Evolutionary conservation across 2,113 vertebrate genomes (phyloP), one percentile per base, ranked within the genome.

Genomic region (Melanotaenia duboulayi): DNA sequence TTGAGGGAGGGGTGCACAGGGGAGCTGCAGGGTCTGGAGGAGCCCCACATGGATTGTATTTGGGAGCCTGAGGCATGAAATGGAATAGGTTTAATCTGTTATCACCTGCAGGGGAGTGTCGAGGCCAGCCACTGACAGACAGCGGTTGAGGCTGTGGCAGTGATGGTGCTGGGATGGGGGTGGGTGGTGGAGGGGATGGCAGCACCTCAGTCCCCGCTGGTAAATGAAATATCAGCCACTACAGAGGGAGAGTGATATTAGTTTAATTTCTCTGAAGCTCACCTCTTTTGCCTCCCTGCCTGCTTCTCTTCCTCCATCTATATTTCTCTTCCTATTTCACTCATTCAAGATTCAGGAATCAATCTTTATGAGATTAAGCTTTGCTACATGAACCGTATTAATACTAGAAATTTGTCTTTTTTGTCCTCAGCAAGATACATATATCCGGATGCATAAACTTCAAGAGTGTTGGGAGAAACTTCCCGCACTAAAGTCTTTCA

Each of bases 81-180:
- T 92, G 89, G 88, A 92, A 92, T 90, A 90, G 88, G 83, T 91
- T 89, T 91, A 93, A 92, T 92, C 92, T 93, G 88, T 92, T 92
- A 92, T 92, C 91, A 91, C 87, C 88, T 89, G 83, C 86, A 80
- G 87, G 82, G 83, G 88, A 74, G 89, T 76, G 54, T 52, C 78
- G 23, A 79, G 83, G 80, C 78, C 84, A 76, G 85, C 74, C 81
- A 76, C 85, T 75, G 88, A 90, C 84, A 80, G 87, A 86, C 88
- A 79, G 72, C 56, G 52, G 76, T 51, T 59, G 87, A 74, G 83
- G 76, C 73, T 74, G 82, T 50, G 74, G 70, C 6, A 50, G 61
- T 46, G 79, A n/a, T 28, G 49, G 58, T 32, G 78, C 12, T 22
- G 48, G 72, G 48, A 12, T 59, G 57, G 16, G 22, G 49, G 28